These are phyloP conservation scores for Cryptomyrus ogoouensis DNA, from an alignment of 2,113 vertebrate species.

Conservation along the genomic window DNA sequence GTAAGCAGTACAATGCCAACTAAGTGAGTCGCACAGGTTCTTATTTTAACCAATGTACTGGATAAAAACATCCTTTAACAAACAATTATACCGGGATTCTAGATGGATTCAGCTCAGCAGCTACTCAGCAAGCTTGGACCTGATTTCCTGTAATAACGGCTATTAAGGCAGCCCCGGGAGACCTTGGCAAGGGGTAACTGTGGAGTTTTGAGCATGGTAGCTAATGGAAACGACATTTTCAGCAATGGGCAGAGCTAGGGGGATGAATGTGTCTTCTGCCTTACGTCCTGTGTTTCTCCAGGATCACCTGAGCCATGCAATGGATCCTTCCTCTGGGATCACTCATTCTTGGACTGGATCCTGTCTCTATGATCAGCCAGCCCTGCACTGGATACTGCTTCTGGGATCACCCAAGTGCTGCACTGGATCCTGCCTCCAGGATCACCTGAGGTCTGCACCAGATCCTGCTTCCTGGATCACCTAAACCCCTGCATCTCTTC, in stretches of 20 bases:
- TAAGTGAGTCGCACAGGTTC: background rate
- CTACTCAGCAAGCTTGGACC: background rate
- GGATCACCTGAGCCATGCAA: background rate
- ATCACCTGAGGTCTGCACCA: background rate
- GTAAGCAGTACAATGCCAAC: background rate
- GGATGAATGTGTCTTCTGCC: background rate
- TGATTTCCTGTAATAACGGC: background rate
- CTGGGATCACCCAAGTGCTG: too few species aligned
- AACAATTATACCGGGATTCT: background rate
- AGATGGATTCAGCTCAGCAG: background rate
- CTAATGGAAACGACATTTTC: background rate
- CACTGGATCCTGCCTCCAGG: background rate
- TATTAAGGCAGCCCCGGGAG: background rate
- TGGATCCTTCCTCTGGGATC: background rate
- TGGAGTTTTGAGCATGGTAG: background rate
- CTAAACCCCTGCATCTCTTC: background rate
- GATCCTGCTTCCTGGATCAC: background rate
- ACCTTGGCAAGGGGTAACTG: background rate
- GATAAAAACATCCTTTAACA: background rate
- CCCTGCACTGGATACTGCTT: too few species aligned
- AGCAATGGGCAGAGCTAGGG: background rate
- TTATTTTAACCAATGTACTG: background rate
- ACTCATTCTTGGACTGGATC: background rate
- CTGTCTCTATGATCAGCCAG: too few species aligned
- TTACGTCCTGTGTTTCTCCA: background rate